Evolutionary conservation across 2,888 invertebrate species (phyloP), one percentile per base, ranked within the genome.

Genomic region (Liopterus haemorrhoidalis): DNA sequence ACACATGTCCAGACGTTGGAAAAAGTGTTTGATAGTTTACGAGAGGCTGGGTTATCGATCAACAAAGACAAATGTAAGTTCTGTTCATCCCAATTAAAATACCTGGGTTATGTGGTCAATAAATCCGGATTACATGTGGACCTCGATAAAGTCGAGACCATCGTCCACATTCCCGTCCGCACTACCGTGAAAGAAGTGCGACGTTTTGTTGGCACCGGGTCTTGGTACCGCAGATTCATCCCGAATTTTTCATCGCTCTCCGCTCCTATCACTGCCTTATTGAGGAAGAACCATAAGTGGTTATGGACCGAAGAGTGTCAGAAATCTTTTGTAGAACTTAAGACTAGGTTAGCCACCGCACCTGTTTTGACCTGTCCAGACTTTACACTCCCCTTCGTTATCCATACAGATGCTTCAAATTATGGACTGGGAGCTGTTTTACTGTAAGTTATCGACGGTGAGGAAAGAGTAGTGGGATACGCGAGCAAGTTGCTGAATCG

Each of bases 51-150:
- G 11, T 37, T 62, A 4, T 60, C 55, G 2, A 33, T 64, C 1
- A 59, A 59, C 22, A 20, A 42, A 2, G 42, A 40, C 0, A 61
- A 62, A 31, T 52, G 52, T 28, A 30, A 51, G 11, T 57, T 57
- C 39, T 54, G 54, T 20, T 41, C 42, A 16, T 20, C 19, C 12
- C 37, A 50, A 9, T 31, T 64, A 2, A 52, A 50, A 19, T 62
- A 56, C 42, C 41, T 66, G 5, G 64, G 66, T 3, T 58, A 57
- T 33, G 21, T 58, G 0, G 58, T 69, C 0, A 57, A 60, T 41
- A 30, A 41, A 4, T 25, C 56, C 1, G 59, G 60, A n/a, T 15
- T 32, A 9, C 32, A 16, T 14, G 16, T 8, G 4, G 15, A 15
- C 15, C 32, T 16, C 16, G 32, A 32, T 11, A 32, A 32, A 32